Percentiles rank a stretch among this genome's conserved stretches.
Evolutionary conservation across 2,797 vertebrate species (phyloP).

Genomic region (Ctenopoma kingsleyae): DNA sequence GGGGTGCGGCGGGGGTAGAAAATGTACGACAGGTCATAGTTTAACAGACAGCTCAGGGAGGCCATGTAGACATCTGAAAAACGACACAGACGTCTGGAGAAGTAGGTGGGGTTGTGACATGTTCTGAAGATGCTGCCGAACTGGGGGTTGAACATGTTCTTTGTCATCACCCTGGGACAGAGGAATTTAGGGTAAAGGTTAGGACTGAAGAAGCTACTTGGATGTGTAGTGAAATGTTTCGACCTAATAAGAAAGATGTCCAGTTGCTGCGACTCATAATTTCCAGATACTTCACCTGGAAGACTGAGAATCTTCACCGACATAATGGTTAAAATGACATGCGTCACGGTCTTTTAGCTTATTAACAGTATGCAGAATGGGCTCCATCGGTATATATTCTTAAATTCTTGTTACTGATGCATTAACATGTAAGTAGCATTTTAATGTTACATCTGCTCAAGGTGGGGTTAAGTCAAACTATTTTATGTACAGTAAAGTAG

Average conservation of each 20-base stretch:
- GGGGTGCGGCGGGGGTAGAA: slow-evolving; percentile 90
- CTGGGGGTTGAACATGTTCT: slow-evolving; percentile 91
- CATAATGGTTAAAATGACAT: neutral
- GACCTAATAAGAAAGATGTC: too few relatives aligned
- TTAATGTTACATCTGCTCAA: neutral
- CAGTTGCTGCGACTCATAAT: too few relatives aligned
- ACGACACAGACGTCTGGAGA: slow-evolving; percentile 87
- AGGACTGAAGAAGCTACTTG: too few relatives aligned
- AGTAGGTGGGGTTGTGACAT: slow-evolving; percentile 90
- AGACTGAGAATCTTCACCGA: too few relatives aligned
- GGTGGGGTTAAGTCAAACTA: neutral
- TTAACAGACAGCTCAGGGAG: slow-evolving; percentile 88
- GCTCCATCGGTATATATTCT: too few relatives aligned
- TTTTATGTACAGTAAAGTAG: neutral
- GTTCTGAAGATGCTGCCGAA: slow-evolving; percentile 91
- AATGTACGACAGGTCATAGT: slow-evolving; percentile 86
- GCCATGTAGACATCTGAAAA: slow-evolving; percentile 91
- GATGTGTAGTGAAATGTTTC: too few relatives aligned
- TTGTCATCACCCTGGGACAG: slow-evolving; percentile 82
- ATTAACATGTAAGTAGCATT: neutral
- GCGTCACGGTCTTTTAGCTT: too few relatives aligned
- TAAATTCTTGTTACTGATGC: neutral
- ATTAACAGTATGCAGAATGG: too few relatives aligned
- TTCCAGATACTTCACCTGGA: too few relatives aligned
- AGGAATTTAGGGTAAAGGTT: neutral